Base-by-base conservation (phyloP, 2,113 vertebrate genomes). In the Dermatemys mawii region DNA sequence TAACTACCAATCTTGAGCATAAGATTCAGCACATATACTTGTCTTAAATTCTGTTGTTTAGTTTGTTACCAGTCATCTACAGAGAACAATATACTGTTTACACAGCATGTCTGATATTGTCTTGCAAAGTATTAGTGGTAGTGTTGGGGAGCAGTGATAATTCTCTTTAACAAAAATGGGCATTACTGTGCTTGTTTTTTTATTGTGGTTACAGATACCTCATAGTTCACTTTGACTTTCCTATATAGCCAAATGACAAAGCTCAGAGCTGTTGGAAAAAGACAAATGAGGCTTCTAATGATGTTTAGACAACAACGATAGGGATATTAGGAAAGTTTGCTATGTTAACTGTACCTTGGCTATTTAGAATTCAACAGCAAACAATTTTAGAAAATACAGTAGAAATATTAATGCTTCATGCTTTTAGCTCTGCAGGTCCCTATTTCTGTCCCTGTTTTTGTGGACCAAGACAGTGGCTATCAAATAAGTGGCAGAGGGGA, bases 71-170 rank as follows among this genome's bases (percentile, higher is more conserved):
- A 93, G 67, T 88, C 76, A 94, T 93, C 93, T 93, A 80, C 79
- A 94, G 92, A 96, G 91, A 83, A 70, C 79, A 86, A 86, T 79
- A 90, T 93, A 46, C 50, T 94, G 35, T 55, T 91, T 95, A 73
- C n/a, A n/a, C 67, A 73, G 19, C 9, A 73, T 94, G 91, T 53
- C 86, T 67, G 87, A 93, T 54, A 32, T 83, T 92, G 50, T 88
- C 80, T 60, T 55, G 84, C n/a, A 88, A 78, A 75, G 93, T 80
- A 89, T 17, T 57, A 87, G 38, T 86, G 60, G 38, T 49, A 24
- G 81, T 79, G 38, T n/a, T 67, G 83, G 38, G 44, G 80, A 89
- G 32, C 50, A 80, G 54, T 83, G 82, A 35, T 35, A 49, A 54
- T 55, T 73, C 75, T 87, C 13, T 46, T 6, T 27, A 10, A 46